Evolutionary conservation across 2,113 vertebrate species (phyloP).

Genomic region (Parus major): DNA sequence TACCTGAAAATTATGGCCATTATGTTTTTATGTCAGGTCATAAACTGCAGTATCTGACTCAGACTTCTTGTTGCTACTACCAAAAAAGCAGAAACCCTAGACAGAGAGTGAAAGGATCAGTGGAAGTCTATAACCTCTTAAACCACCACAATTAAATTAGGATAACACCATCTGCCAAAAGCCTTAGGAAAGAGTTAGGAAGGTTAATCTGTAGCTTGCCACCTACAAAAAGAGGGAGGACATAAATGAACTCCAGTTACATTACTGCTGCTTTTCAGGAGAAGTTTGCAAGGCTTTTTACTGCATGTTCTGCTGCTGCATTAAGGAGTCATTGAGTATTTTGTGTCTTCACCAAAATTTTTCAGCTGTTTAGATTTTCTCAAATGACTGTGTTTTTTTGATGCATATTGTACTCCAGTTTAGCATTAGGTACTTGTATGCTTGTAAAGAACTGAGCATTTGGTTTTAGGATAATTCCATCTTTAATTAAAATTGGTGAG

Average conservation of each 20-base stretch:
- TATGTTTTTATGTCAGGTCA: not conserved
- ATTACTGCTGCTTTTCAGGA: not conserved
- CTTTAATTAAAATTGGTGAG: constrained; percentile 9
- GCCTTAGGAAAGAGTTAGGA: not conserved
- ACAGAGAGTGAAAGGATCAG: not conserved
- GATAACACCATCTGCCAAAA: not conserved
- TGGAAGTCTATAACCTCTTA: not conserved
- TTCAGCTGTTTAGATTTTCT: not conserved
- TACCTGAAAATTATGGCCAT: not conserved
- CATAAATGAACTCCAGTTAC: not conserved
- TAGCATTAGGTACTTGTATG: not conserved
- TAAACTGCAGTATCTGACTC: not conserved
- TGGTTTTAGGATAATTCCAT: not conserved
- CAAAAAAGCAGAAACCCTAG: not conserved
- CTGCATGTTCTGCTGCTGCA: not conserved
- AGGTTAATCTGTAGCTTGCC: not conserved
- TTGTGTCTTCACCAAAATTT: not conserved
- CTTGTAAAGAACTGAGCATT: not conserved
- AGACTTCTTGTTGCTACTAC: not conserved
- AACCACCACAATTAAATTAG: not conserved
- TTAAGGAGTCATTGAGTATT: not conserved
- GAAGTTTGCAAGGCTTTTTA: not conserved
- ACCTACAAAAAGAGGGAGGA: not conserved
- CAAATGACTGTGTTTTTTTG: not conserved
- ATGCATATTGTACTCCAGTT: not conserved